These are phyloP conservation scores for Drosophila lutescens DNA, from an alignment of 2,888 invertebrate species.

Conservation along the genomic window DNA sequence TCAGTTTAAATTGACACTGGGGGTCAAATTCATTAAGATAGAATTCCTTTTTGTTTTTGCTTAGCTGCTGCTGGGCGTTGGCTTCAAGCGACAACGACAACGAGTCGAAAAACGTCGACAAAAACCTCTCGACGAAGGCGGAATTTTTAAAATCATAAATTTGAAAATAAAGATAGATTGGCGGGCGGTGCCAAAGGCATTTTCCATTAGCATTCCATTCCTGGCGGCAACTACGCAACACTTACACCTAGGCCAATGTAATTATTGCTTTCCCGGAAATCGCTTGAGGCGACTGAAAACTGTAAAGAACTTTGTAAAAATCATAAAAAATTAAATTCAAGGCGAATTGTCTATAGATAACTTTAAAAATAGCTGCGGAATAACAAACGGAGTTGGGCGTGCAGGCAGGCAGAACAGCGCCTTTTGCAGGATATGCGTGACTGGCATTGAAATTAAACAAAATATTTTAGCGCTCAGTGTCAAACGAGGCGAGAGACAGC, in stretches of 20 bases:
- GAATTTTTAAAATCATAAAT: constrained; percentile 48
- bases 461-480: constrained; percentile 59
- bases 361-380: constrained; percentile 52
- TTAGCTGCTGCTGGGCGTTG: constrained; percentile 46
- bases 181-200: constrained; percentile 14
- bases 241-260: constrained; percentile 24
- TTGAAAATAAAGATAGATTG: constrained; percentile 28
- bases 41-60: constrained; percentile 68
- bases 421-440: constrained; percentile 74
- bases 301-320: constrained; percentile 13
- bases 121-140: constrained; percentile 6
- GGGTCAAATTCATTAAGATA: constrained; percentile 83
- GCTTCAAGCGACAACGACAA: constrained; percentile 26
- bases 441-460: constrained; percentile 76
- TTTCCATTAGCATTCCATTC: constrained; percentile 27
- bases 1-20: constrained; percentile 83
- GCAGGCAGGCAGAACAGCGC: constrained; percentile 13
- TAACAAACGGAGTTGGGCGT: constrained; percentile 34
- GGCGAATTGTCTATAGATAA: constrained; percentile 63
- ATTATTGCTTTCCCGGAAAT: constrained; percentile 34
- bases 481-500: constrained; percentile 62
- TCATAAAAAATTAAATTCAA: constrained; percentile 37
- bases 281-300: constrained; percentile 8
- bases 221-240: constrained; percentile 12
- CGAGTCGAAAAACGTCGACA: constrained; percentile 6